Evolutionary conservation across 2,888 invertebrate species (phyloP), one percentile per base, ranked within the genome.

Genomic region (Stomorhina lunata): DNA sequence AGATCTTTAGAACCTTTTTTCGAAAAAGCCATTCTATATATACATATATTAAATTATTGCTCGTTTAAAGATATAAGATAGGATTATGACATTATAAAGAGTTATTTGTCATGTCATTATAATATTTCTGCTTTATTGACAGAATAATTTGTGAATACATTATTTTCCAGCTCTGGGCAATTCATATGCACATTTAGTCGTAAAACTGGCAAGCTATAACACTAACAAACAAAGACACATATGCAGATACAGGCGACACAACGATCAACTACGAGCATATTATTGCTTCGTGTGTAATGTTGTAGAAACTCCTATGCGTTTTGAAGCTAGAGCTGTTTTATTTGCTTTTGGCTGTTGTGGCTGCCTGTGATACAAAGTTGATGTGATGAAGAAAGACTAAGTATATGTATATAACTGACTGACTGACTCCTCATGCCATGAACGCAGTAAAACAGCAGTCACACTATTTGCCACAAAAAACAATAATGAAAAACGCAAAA

Each of bases 161-260:
- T n/a, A n/a, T n/a, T n/a, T n/a, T n/a, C n/a, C n/a, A n/a, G n/a
- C n/a, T n/a, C n/a, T n/a, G n/a, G n/a, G n/a, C n/a, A n/a, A n/a
- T n/a, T n/a, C n/a, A n/a, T n/a, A n/a, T n/a, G n/a, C n/a, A n/a
- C n/a, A 25, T 37, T 34, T 61, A 29, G 15, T 27, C 27, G 53
- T 53, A 27, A 53, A 86, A 85, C 84, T 86, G 85, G 87, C 86
- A 87, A 87, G 87, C 87, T 86, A 37, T 50, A 59, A 61, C 12
- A 59, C n/a, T 37, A 68, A 65, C 34, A 45, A 76, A 68, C 32
- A 61, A 61, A 53, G 61, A 68, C 59, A 77, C 61, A 77, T 45
- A 59, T 68, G 57, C 59, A 59, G 76, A 68, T 50, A 48, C 55
- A 75, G 15, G 43, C 77, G 77, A 69, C 68, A 73, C 6, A 63